A percentile compares a stretch with the other conserved stretches of the same genome.
Conservation (phyloP, 2,888 invertebrate species). For the Trichopria drosophilae region DNA sequence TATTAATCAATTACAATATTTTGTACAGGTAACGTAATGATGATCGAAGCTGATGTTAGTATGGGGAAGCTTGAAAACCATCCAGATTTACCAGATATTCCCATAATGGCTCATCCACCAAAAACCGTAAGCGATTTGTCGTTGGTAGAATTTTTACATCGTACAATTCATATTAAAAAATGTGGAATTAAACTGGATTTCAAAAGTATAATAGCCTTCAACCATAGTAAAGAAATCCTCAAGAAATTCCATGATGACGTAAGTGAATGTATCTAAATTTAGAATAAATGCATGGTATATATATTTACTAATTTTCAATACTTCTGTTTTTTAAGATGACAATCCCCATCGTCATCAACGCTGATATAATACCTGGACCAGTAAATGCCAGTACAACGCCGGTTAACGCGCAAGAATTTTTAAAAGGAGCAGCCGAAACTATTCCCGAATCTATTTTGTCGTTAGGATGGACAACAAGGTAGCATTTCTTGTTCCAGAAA, state of each 20-base stretch:
- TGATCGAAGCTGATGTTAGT: slow-evolving; percentile 86
- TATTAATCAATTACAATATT: no score
- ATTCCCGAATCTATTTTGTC: slow-evolving; percentile 73
- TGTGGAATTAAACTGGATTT: slow-evolving; percentile 85
- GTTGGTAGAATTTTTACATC: slow-evolving; percentile 72
- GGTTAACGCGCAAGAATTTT: slow-evolving; percentile 68
- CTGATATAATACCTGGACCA: slow-evolving; percentile 81
- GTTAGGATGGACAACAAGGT: slow-evolving; percentile 84
- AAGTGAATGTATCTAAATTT: no score
- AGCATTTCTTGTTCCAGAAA: slow-evolving; percentile 43
- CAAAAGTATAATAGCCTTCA: slow-evolving; percentile 76
- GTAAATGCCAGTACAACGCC: slow-evolving; percentile 64
- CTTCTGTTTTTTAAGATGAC: slow-evolving; percentile 64
- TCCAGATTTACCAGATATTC: slow-evolving; percentile 57
- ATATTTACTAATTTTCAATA: no score
- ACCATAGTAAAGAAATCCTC: slow-evolving; percentile 62
- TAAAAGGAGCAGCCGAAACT: slow-evolving; percentile 62
- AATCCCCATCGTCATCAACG: slow-evolving; percentile 83
- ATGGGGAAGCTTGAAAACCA: slow-evolving; percentile 64
- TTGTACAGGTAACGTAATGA: no score
- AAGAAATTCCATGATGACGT: slow-evolving; percentile 56
- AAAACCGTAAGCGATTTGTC: slow-evolving; percentile 72
- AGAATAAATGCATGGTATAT: no score
- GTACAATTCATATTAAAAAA: slow-evolving; percentile 60
- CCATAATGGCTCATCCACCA: slow-evolving; percentile 89